Percentiles rank a stretch among this genome's conserved stretches.
phyloP scores from a whole-genome alignment of 2,797 vertebrate species.

The Otus scops region DNA sequence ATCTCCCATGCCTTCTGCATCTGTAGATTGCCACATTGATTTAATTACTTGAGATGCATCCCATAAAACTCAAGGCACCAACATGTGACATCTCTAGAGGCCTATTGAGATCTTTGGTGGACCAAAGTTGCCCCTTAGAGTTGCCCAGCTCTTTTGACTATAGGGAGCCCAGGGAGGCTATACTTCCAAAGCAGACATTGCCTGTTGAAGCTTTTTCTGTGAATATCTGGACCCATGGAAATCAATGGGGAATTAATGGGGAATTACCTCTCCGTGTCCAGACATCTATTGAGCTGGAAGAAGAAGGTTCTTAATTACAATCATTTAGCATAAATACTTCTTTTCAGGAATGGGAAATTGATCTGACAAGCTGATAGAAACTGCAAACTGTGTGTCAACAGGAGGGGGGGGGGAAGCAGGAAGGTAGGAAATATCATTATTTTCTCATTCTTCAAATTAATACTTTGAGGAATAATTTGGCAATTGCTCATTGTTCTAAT shows the following conservation, averaged over 20 bases:
- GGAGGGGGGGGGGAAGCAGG: neutral
- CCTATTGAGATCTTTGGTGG: neutral
- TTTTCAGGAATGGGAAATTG: slow-evolving; percentile 17
- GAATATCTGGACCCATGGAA: neutral
- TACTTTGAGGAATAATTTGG: slow-evolving; percentile 6
- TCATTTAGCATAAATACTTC: slow-evolving; percentile 8
- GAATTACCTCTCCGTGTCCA: neutral
- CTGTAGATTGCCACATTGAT: neutral
- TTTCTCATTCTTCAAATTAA: slow-evolving; percentile 11
- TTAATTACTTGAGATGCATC: neutral
- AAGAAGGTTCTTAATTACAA: slow-evolving; percentile 11
- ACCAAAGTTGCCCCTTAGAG: neutral
- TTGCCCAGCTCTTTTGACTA: neutral
- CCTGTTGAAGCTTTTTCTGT: neutral
- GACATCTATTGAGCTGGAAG: neutral
- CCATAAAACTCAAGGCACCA: neutral
- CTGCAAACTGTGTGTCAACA: neutral
- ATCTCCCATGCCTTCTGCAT: neutral
- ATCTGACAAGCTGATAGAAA: slow-evolving; percentile 14
- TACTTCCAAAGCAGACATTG: neutral
- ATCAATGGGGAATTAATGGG: neutral
- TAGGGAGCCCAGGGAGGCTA: neutral
- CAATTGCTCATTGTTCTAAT: slow-evolving; percentile 37
- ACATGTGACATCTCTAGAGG: neutral
- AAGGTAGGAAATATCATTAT: slow-evolving; percentile 19